Evolutionary conservation across 2,888 invertebrate genomes (phyloP), one percentile per base, ranked within the genome.

Genomic region (Drosophila atroscutellata): DNA sequence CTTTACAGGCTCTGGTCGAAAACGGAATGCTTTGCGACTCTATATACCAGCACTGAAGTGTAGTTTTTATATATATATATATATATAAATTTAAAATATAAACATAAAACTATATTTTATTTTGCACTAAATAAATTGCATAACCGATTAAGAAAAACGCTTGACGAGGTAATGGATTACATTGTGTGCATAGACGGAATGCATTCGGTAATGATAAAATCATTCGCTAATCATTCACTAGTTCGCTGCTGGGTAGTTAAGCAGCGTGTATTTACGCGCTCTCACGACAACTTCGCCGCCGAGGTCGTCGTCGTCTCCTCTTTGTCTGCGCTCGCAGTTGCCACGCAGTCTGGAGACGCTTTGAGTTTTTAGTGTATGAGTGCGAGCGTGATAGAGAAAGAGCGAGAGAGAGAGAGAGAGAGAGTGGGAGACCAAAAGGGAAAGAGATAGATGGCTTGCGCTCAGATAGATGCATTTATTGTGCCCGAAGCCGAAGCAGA

Each of bases 301-400:
- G 20, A 20, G 15, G 39, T 54, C 30, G 36, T 45, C 13, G 28
- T 26, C 15, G 54, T 9, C 71, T 60, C 64, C 77, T 54, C 79
- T 75, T 75, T 75, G 80, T 66, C 77, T 79, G 51, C 37, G 47
- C 30, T 30, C 34, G 32, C 61, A 51, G 80, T 60, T 73, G 77
- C 73, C 89, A 82, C 72, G 89, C 87, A 82, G 86, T 86, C 86
- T 86, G 72, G 59, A 24, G 60, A 52, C 57, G 55, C 18, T 20
- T 32, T 13, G 20, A 24, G 47, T 45, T 32, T 34, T 18, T 36
- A 26, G 30, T n/a, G 24, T 39, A 24, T 20, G 36, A 18, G 70
- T 49, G 77, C 49, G 50, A 30, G 55, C 5, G 8, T 15, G 30
- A 28, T 1, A n/a, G 28, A n/a, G 42, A 7, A 5, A n/a, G 20